A percentile compares a stretch with the other conserved stretches of the same genome.
Conservation (phyloP, 2,797 vertebrate species). For the Coluber constrictor region DNA sequence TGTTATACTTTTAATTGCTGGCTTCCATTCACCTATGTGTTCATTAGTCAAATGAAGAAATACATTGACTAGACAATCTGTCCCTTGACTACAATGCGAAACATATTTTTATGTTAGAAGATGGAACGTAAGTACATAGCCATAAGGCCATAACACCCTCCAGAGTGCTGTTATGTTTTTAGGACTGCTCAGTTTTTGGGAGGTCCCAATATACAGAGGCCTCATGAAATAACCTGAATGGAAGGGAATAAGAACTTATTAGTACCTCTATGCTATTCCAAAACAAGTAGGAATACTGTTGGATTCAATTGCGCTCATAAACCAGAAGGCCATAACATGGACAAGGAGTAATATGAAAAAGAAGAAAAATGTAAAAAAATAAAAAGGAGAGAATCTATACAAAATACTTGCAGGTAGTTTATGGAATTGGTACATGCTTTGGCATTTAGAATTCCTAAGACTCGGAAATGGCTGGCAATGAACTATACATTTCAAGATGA, state of each 20-base stretch:
- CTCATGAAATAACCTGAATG: constrained; percentile 21
- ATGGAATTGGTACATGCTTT: background rate
- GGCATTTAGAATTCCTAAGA: background rate
- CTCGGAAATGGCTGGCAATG: background rate
- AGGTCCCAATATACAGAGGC: constrained; percentile 11
- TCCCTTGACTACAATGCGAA: constrained; percentile 21
- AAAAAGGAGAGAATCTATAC: background rate
- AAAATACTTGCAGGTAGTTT: background rate
- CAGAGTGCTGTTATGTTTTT: constrained; percentile 1
- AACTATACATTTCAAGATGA: background rate
- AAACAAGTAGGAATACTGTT: background rate
- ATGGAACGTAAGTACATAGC: background rate
- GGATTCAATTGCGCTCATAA: background rate
- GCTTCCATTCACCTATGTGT: constrained; percentile 21
- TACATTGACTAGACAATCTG: constrained; percentile 6
- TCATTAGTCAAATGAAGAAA: constrained; percentile 32
- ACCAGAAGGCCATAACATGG: background rate
- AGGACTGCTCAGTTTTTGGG: background rate
- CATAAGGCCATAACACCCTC: constrained; percentile 6
- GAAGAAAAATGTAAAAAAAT: background rate
- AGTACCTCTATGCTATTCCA: background rate
- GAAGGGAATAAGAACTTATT: background rate
- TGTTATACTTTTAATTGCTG: constrained; percentile 23
- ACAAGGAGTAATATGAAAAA: background rate
- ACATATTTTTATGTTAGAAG: constrained; percentile 12